Evolutionary conservation across 2,797 vertebrate species (phyloP).

Genomic region (Moxostoma hubbsi): DNA sequence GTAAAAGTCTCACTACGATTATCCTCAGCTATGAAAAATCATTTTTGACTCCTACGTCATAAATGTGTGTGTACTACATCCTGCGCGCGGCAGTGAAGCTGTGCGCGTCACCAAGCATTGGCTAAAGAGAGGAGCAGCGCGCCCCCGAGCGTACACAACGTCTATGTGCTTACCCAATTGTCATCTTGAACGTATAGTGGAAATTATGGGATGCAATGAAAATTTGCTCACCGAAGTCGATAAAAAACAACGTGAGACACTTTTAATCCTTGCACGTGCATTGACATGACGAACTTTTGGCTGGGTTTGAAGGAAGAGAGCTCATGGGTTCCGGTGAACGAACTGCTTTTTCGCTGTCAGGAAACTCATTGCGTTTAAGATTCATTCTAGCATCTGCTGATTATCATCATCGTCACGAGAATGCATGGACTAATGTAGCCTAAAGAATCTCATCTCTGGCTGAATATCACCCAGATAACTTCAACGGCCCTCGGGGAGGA

Average conservation of each 20-base stretch:
- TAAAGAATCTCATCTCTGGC: background rate
- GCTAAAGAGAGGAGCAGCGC: conserved; percentile 70
- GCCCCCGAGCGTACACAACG: conserved; percentile 62
- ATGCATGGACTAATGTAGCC: conserved; percentile 24
- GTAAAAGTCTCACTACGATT: too few species aligned
- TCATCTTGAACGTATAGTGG: conserved; percentile 30
- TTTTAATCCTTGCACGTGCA: background rate
- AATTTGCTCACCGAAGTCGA: background rate
- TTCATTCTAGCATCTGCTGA: conserved; percentile 65
- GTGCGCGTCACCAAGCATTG: conserved; percentile 61
- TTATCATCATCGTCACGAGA: conserved; percentile 40
- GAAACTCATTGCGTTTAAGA: conserved; percentile 72
- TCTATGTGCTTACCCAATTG: conserved; percentile 12
- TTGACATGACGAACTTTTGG: conserved; percentile 34
- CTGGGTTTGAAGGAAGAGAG: conserved; percentile 53
- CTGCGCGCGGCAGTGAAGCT: conserved; percentile 39
- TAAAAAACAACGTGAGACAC: background rate
- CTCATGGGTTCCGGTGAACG: conserved; percentile 73
- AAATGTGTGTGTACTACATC: conserved; percentile 29
- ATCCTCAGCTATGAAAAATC: background rate
- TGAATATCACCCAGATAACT: conserved; percentile 10
- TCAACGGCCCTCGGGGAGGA: conserved; percentile 31
- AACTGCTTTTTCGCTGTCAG: conserved; percentile 67
- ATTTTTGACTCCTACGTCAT: conserved; percentile 62
- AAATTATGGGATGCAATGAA: background rate